Evolutionary conservation across 2,888 invertebrate genomes (phyloP).

Genomic region (Drosophila paracracens): DNA sequence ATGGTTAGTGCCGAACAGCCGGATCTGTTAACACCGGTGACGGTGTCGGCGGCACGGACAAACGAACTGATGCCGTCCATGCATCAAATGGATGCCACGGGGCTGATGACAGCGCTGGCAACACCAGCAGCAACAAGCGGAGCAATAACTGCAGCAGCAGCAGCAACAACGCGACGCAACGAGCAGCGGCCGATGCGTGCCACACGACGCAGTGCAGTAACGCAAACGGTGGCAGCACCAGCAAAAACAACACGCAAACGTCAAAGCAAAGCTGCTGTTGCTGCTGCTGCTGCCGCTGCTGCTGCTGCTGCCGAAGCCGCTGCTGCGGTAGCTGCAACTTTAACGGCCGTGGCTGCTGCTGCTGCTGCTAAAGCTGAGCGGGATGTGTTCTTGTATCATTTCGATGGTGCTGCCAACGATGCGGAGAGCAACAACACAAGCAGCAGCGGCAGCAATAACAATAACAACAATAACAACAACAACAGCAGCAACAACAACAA

Average conservation of each 20-base stretch:
- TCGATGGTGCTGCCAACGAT: slow-evolving; percentile 26
- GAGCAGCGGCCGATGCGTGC: slow-evolving; percentile 76
- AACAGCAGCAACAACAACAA: slow-evolving; percentile 55
- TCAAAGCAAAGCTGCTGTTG: slow-evolving; percentile 40
- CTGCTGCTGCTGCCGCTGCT: background rate
- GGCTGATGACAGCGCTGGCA: slow-evolving; percentile 4
- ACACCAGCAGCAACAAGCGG: slow-evolving; percentile 12
- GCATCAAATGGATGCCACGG: slow-evolving; percentile 8
- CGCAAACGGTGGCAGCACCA: slow-evolving; percentile 21
- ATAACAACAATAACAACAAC: slow-evolving; percentile 45
- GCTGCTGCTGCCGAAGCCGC: slow-evolving; percentile 5
- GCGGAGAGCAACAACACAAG: slow-evolving; percentile 37
- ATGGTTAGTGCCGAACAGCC: slow-evolving; percentile 79
- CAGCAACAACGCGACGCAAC: slow-evolving; percentile 42
- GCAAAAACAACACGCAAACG: slow-evolving; percentile 47
- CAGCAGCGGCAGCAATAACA: slow-evolving; percentile 54
- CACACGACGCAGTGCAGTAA: slow-evolving; percentile 73
- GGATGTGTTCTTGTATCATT: slow-evolving; percentile 19
- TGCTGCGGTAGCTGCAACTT: slow-evolving; percentile 1
- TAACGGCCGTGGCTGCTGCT: slow-evolving; percentile 5
- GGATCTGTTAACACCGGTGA: background rate
- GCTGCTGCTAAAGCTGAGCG: slow-evolving; percentile 1
- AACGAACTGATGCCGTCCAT: slow-evolving; percentile 7
- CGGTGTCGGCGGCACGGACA: slow-evolving; percentile 20
- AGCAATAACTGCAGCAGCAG: background rate